Conservation (phyloP, 2,797 vertebrate genomes). For the Pantherophis alleghaniensis region DNA sequence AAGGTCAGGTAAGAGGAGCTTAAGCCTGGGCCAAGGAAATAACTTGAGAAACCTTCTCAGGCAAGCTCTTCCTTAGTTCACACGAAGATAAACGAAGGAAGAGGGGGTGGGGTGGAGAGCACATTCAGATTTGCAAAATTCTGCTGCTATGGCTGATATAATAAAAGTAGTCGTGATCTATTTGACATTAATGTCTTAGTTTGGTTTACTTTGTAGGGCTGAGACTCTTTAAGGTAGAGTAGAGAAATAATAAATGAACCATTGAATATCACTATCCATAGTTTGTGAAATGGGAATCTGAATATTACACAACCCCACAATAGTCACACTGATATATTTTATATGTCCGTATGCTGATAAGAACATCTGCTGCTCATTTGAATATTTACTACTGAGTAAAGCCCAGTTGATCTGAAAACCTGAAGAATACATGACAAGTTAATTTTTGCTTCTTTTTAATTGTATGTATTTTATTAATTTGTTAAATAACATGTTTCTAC, state of each 20-base stretch:
- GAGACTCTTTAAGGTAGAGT: neutral
- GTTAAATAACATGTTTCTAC: neutral
- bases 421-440: neutral
- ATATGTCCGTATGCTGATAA: neutral
- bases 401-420: neutral
- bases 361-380: neutral
- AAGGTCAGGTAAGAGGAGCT: neutral
- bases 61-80: neutral
- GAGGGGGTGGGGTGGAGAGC: neutral
- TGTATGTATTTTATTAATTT: neutral
- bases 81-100: neutral
- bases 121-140: neutral
- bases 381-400: neutral
- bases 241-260: neutral
- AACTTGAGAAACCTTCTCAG: neutral
- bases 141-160: neutral
- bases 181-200: neutral
- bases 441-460: neutral
- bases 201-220: neutral
- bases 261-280: neutral
- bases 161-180: neutral
- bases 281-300: neutral
- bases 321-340: neutral
- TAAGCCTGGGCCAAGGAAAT: neutral
- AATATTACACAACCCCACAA: neutral